These are phyloP conservation scores for zebrafish (Danio rerio) DNA, from an alignment of 2,113 vertebrate genomes.

Conservation along the genomic window GRCz12tu NC_133184.1:2584501-2585000, in stretches of 20 bases:
- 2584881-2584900: neutral
- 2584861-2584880: neutral
- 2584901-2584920: neutral
- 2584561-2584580: conserved; percentile 86
- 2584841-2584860: neutral
- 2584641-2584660: conserved; percentile 93
- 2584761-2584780: neutral
- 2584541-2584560: conserved; percentile 70
- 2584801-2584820: neutral
- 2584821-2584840: neutral
- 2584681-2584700: conserved; percentile 58
- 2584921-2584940: neutral
- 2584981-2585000: neutral
- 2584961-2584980: neutral
- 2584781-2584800: neutral
- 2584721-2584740: neutral
- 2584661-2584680: conserved; percentile 88
- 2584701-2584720: too few species aligned
- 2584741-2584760: neutral
- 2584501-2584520: too few species aligned
- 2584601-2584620: conserved; percentile 97
- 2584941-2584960: conserved; percentile 2
- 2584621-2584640: conserved; percentile 76
- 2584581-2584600: conserved; percentile 92
- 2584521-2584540: conserved; percentile 80